Evolutionary conservation across 2,113 vertebrate genomes (phyloP).

Genomic region (Lasiurus cinereus): DNA sequence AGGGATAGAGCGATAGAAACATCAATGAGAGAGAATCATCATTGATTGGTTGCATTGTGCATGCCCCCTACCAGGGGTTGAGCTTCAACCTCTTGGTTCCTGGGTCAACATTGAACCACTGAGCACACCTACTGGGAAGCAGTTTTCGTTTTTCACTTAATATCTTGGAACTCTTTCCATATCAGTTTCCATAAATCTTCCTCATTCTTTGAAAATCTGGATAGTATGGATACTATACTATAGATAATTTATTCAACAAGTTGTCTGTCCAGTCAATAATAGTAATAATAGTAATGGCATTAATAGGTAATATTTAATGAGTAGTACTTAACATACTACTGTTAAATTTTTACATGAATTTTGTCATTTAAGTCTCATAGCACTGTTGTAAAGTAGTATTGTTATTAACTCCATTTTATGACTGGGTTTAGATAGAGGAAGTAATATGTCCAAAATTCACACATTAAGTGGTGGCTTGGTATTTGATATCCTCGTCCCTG

Average conservation of each 20-base stretch:
- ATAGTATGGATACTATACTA: background rate
- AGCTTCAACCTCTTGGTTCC: too few relatives aligned
- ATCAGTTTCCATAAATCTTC: background rate
- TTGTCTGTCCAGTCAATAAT: background rate
- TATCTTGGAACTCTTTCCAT: conserved; percentile 10
- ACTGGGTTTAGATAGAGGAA: background rate
- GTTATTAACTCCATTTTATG: background rate
- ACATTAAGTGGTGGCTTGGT: background rate
- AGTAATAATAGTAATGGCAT: background rate
- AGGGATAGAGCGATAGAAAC: too few relatives aligned
- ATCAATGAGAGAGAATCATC: too few relatives aligned
- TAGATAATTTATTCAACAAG: background rate
- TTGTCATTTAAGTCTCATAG: background rate
- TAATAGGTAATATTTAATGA: background rate
- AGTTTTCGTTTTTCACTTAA: background rate
- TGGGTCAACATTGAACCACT: background rate
- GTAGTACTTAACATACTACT: background rate
- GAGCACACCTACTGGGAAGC: too few relatives aligned
- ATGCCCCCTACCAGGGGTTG: too few relatives aligned
- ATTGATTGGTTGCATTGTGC: too few relatives aligned
- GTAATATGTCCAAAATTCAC: background rate
- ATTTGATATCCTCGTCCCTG: background rate
- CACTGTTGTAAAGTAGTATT: background rate
- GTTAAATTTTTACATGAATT: background rate
- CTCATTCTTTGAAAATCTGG: background rate